These are phyloP conservation scores for Bibio marci DNA, from an alignment of 2,888 invertebrate species.

Conservation along the genomic window DNA sequence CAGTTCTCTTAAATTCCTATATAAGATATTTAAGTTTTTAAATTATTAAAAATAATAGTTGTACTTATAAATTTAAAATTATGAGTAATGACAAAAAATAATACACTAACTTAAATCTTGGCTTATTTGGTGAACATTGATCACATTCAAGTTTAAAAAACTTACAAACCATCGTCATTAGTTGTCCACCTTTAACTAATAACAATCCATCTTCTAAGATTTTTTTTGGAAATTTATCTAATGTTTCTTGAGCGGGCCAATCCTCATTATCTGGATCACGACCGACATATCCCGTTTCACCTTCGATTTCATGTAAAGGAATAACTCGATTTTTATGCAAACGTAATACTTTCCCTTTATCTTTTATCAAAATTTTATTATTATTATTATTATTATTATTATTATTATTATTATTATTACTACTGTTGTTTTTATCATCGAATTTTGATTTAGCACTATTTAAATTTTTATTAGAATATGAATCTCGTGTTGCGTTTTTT, in stretches of 20 bases:
- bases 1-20: conserved; percentile 3
- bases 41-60: neutral
- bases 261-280: conserved; percentile 9
- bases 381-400: neutral
- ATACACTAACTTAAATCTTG: conserved; percentile 4
- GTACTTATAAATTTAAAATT: too few species aligned
- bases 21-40: neutral
- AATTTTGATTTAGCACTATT: too few species aligned
- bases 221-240: conserved; percentile 7
- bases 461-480: neutral
- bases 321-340: neutral
- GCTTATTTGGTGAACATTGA: conserved; percentile 4
- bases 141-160: conserved; percentile 8
- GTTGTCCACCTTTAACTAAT: conserved; percentile 7
- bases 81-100: too few species aligned
- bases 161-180: conserved; percentile 7
- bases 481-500: neutral
- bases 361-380: neutral
- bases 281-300: conserved; percentile 7
- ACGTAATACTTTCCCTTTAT: neutral
- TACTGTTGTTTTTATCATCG: too few species aligned
- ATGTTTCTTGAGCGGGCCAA: conserved; percentile 6
- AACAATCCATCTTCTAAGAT: conserved; percentile 7
- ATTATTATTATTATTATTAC: too few species aligned
- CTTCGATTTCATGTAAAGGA: conserved; percentile 6